Percentiles rank a stretch among this genome's conserved stretches.
phyloP scores from a whole-genome alignment of 1,140 invertebrate genomes.

The Thaumetopoea pityocampa region DNA sequence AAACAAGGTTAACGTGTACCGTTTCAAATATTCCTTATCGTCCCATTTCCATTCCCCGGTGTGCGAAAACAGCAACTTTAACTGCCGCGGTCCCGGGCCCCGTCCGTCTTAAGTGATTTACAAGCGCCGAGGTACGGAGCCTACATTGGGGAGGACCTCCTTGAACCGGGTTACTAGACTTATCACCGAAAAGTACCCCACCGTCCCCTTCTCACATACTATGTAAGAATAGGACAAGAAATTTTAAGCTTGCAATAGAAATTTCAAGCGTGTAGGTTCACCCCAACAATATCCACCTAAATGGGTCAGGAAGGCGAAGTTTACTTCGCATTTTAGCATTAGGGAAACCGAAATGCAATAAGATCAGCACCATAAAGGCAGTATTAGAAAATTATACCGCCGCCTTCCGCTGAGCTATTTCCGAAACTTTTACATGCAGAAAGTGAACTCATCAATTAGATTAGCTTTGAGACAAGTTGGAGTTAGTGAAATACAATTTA shows the following conservation, averaged over 20 bases:
- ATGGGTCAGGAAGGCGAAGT: conserved; percentile 74
- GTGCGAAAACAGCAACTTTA: conserved; percentile 58
- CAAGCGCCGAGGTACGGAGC: conserved; percentile 44
- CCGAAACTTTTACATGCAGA: not conserved
- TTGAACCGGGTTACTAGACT: conserved; percentile 36
- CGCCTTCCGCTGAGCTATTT: conserved; percentile 14
- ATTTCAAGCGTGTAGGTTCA: conserved; percentile 52
- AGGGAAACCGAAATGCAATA: conserved; percentile 65
- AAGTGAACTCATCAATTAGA: too few relatives aligned
- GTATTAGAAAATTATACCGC: conserved; percentile 66
- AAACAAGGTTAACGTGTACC: conserved; percentile 27
- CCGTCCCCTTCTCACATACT: conserved; percentile 27
- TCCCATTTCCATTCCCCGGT: conserved; percentile 34
- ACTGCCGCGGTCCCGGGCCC: conserved; percentile 31
- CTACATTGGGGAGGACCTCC: conserved; percentile 18
- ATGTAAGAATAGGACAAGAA: conserved; percentile 32
- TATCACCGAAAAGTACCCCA: conserved; percentile 32
- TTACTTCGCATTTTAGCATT: conserved; percentile 60
- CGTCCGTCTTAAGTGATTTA: conserved; percentile 64
- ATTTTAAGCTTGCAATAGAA: conserved; percentile 41
- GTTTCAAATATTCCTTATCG: conserved; percentile 51
- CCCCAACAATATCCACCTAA: conserved; percentile 57
- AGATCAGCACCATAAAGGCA: conserved; percentile 52
- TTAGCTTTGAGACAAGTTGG: too few relatives aligned
- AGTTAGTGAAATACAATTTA: too few relatives aligned